Percentiles rank a stretch among this genome's conserved stretches.
These are phyloP conservation scores for Apis laboriosa DNA, from an alignment of 1,140 invertebrate genomes.

Conservation along the genomic window DNA sequence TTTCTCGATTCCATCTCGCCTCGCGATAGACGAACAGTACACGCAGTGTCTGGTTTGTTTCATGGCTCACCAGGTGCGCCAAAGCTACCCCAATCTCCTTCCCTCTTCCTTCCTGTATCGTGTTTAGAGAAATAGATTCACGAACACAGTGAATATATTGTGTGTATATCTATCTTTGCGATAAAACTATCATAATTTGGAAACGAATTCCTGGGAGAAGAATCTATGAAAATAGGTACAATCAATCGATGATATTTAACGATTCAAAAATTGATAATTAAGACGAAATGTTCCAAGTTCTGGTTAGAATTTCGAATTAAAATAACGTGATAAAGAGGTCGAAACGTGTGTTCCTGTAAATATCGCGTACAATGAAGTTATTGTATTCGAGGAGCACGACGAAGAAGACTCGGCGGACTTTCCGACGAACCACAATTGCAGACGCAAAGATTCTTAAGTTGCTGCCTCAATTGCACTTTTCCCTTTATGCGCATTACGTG, in stretches of 20 bases:
- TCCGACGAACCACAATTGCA: not conserved
- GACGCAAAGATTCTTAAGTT: no score
- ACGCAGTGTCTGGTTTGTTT: constrained; percentile 46
- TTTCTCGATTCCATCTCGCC: constrained; percentile 14
- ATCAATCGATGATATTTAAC: no score
- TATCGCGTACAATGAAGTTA: not conserved
- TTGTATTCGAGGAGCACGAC: not conserved
- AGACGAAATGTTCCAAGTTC: not conserved
- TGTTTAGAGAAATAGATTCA: constrained; percentile 21
- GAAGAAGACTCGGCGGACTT: not conserved
- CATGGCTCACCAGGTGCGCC: constrained; percentile 33
- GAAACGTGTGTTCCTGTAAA: no score
- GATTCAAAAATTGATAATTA: not conserved
- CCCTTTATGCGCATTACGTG: not conserved
- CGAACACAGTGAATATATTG: not conserved
- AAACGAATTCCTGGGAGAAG: not conserved
- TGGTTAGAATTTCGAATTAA: not conserved
- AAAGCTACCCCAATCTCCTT: not conserved
- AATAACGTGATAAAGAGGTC: no score
- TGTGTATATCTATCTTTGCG: not conserved
- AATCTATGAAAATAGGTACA: not conserved
- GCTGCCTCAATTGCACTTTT: not conserved
- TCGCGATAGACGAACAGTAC: constrained; percentile 21
- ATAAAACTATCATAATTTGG: constrained; percentile 38
- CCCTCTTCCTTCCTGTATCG: constrained; percentile 37